phyloP scores from a whole-genome alignment of 2,113 vertebrate genomes.

The Eurypyga helias region DNA sequence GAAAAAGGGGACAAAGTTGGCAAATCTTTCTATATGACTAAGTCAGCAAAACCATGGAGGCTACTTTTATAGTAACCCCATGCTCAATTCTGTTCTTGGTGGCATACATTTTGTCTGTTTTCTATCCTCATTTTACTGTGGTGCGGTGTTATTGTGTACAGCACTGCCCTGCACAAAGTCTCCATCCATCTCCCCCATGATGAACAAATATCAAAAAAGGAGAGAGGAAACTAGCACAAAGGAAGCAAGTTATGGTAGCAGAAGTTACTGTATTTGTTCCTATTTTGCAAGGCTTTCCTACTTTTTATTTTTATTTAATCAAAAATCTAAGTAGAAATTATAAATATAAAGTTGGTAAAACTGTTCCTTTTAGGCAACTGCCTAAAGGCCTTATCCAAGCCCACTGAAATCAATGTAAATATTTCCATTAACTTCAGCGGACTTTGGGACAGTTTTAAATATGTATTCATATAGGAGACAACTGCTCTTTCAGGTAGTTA shows the following conservation, averaged over 20 bases:
- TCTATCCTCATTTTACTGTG: background rate
- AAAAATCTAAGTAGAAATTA: background rate
- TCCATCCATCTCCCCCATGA: background rate
- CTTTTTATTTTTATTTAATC: background rate
- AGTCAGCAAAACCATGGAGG: background rate
- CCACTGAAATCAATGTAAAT: background rate
- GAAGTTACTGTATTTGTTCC: background rate
- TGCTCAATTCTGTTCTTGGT: background rate
- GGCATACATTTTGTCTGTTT: background rate
- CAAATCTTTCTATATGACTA: background rate
- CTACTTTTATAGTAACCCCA: background rate
- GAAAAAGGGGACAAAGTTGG: background rate
- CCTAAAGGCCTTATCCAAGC: background rate
- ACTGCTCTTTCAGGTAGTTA: background rate
- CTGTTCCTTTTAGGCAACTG: background rate
- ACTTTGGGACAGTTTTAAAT: constrained; percentile 4
- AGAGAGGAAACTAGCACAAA: background rate
- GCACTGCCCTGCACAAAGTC: background rate
- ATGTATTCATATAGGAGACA: background rate
- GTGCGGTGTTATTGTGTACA: background rate
- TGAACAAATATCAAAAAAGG: background rate
- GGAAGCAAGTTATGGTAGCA: background rate
- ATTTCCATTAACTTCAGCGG: background rate
- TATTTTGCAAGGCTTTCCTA: background rate
- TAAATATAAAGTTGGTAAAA: background rate